Conservation (phyloP, 2,113 vertebrate genomes). For the Seriola dumerili region DNA sequence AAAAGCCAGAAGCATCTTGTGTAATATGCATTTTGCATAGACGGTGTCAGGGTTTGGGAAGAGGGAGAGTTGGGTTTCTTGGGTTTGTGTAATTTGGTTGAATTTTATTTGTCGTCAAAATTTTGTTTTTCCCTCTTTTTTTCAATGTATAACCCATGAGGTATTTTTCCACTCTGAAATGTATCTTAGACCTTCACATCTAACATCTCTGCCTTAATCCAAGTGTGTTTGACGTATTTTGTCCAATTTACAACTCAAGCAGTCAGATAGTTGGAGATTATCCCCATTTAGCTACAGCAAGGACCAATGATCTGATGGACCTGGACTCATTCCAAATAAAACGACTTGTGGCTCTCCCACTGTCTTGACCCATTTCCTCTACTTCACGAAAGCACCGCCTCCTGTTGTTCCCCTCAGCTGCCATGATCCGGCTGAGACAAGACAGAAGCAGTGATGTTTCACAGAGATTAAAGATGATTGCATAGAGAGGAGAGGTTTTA, state of each 20-base stretch:
- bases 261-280: constrained; percentile 37
- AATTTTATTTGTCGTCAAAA: too few relatives aligned
- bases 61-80: too few relatives aligned
- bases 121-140: not conserved
- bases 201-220: constrained; percentile 36
- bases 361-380: not conserved
- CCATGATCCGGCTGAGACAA: not conserved
- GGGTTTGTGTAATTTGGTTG: too few relatives aligned
- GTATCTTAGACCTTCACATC: not conserved
- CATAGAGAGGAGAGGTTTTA: too few relatives aligned
- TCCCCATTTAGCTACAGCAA: constrained; percentile 3
- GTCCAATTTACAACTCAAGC: not conserved
- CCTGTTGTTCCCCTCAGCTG: not conserved
- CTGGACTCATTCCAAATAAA: not conserved
- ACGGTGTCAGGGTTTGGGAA: too few relatives aligned
- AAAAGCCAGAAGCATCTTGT: too few relatives aligned
- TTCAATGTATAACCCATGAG: not conserved
- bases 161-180: too few relatives aligned
- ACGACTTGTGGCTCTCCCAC: not conserved
- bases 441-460: not conserved
- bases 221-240: not conserved
- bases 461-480: too few relatives aligned
- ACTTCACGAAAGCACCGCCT: not conserved
- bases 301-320: constrained; percentile 39
- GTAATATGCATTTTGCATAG: too few relatives aligned